These are phyloP conservation scores for Gallinago paraguaiae DNA, from an alignment of 2,113 vertebrate species.

Conservation along the genomic window DNA sequence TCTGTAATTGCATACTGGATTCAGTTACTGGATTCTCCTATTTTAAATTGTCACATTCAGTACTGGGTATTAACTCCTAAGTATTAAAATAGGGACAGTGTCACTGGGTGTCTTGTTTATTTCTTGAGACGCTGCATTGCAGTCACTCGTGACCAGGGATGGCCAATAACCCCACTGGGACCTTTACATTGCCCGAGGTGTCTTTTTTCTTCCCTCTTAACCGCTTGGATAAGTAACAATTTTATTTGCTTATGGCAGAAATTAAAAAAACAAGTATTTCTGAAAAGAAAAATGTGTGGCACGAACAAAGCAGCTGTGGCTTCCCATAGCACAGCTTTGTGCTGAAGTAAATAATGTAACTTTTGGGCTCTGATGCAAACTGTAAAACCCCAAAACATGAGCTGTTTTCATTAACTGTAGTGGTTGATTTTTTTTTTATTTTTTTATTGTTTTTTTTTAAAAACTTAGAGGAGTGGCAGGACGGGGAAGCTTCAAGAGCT, in stretches of 20 bases:
- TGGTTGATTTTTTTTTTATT: background rate
- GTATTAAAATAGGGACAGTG: rapidly evolving
- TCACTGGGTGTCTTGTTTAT: background rate
- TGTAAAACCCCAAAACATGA: background rate
- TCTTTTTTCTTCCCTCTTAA: background rate
- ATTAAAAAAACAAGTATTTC: background rate
- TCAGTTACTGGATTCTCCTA: background rate
- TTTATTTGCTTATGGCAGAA: background rate
- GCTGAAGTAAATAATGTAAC: background rate
- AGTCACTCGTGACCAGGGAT: background rate
- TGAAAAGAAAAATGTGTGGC: background rate
- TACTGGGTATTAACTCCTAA: background rate
- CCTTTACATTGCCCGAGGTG: background rate
- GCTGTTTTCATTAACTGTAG: background rate
- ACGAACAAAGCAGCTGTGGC: background rate
- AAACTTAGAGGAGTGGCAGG: background rate
- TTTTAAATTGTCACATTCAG: background rate
- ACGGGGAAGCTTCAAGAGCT: background rate
- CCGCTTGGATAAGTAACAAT: background rate
- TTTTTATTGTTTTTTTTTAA: background rate
- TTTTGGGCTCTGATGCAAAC: background rate
- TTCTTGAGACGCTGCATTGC: background rate
- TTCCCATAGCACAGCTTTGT: background rate
- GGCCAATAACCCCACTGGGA: background rate
- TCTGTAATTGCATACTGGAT: background rate